These are phyloP conservation scores for Trididemnum nubilum DNA, from an alignment of 23 tunicate species.

Conservation along the genomic window DNA sequence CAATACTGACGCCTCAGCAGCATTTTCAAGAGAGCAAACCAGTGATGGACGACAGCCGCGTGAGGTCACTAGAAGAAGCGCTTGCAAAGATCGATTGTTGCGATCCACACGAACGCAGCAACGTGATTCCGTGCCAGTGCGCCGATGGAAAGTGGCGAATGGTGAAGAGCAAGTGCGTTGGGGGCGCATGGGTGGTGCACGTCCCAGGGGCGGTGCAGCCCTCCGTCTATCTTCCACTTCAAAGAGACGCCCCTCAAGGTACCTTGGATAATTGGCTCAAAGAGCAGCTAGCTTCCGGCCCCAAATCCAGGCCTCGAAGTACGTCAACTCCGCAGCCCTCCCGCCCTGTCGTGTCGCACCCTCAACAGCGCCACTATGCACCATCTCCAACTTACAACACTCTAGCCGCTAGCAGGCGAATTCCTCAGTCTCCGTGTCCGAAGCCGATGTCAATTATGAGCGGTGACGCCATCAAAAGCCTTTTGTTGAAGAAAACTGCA, in stretches of 20 bases:
- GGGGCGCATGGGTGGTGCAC: slow-evolving; percentile 83
- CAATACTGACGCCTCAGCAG: too few relatives aligned
- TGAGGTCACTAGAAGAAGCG: slow-evolving; percentile 72
- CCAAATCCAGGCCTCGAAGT: background rate
- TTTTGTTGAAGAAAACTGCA: slow-evolving; percentile 2
- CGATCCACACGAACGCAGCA: slow-evolving; percentile 63
- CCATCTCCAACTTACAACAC: background rate
- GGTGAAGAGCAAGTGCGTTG: slow-evolving; percentile 72
- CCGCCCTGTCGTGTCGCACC: background rate
- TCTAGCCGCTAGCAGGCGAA: slow-evolving; percentile 15
- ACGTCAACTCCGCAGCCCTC: background rate
- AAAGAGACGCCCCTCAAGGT: background rate
- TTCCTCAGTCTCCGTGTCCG: too few relatives aligned
- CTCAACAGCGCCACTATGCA: background rate
- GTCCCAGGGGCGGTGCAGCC: slow-evolving; percentile 60
- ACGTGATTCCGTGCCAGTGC: slow-evolving; percentile 64
- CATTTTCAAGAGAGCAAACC: background rate
- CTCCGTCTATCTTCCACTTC: slow-evolving; percentile 50
- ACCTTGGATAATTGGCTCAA: slow-evolving; percentile 39
- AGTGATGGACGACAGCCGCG: slow-evolving; percentile 48
- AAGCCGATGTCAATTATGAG: background rate
- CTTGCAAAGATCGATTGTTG: slow-evolving; percentile 76
- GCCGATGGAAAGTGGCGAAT: slow-evolving; percentile 80
- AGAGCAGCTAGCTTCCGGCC: background rate
- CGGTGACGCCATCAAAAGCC: slow-evolving; percentile 12